Evolutionary conservation across 2,888 invertebrate species (phyloP).

Genomic region (Digitonthophagus gazella): DNA sequence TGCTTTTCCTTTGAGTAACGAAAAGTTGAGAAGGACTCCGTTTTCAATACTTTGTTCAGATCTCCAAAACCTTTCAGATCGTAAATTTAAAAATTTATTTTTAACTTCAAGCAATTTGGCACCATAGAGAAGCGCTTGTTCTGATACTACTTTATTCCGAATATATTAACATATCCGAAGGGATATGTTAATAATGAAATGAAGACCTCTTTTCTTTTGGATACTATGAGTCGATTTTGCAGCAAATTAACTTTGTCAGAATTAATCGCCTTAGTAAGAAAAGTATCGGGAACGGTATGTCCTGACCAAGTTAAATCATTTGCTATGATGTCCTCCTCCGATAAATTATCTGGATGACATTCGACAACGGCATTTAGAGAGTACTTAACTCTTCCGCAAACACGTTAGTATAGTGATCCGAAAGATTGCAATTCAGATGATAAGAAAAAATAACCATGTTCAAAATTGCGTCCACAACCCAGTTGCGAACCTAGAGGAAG

Average conservation of each 20-base stretch:
- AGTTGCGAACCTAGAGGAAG: constrained; percentile 26
- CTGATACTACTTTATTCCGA: too few species aligned
- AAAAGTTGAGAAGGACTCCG: not conserved
- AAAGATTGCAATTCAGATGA: not conserved
- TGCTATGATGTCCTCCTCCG: too few species aligned
- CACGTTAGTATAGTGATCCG: not conserved
- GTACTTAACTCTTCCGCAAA: not conserved
- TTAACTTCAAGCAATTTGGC: not conserved
- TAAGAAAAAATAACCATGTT: not conserved
- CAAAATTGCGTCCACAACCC: constrained; percentile 9
- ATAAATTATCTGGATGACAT: too few species aligned
- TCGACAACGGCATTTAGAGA: too few species aligned
- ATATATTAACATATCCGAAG: too few species aligned
- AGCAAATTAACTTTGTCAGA: not conserved
- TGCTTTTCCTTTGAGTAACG: not conserved
- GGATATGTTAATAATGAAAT: not conserved
- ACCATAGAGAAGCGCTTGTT: not conserved
- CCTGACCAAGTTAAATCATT: too few species aligned
- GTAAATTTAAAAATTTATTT: not conserved
- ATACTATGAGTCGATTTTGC: not conserved
- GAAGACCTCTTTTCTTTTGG: not conserved
- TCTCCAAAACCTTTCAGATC: not conserved
- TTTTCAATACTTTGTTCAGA: not conserved
- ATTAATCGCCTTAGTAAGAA: not conserved
- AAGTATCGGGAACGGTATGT: not conserved